A percentile compares a stretch with the other conserved stretches of the same genome.
Conservation (phyloP, 1,140 invertebrate species). For the Nixonia krombeini region DNA sequence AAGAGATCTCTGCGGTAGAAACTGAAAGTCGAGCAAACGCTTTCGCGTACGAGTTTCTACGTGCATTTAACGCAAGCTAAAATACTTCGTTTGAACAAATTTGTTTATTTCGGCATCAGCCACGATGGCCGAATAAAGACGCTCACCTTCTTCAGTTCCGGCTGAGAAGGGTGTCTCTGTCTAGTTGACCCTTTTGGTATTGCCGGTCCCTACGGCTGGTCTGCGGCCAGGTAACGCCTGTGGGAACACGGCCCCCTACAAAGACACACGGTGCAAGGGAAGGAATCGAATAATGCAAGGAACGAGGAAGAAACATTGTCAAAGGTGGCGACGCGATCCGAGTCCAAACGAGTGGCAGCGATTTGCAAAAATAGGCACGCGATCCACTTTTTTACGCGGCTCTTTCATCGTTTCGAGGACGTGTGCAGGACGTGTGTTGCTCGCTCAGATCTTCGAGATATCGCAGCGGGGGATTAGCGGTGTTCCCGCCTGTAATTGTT, state of each 20-base stretch:
- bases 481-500: conserved; percentile 11
- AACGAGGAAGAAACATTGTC: conserved; percentile 13
- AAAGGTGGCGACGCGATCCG: not conserved
- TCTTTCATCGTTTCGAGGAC: conserved; percentile 25
- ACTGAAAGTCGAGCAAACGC: too few relatives aligned
- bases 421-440: conserved; percentile 52
- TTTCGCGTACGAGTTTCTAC: too few relatives aligned
- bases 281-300: conserved; percentile 32
- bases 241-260: conserved; percentile 33
- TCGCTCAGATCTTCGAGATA: conserved; percentile 27
- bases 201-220: conserved; percentile 12
- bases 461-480: conserved; percentile 8
- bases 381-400: conserved; percentile 39
- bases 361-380: conserved; percentile 36
- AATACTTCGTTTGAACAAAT: too few relatives aligned
- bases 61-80: too few relatives aligned
- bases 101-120: not conserved
- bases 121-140: not conserved
- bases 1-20: not conserved
- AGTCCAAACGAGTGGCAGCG: conserved; percentile 9
- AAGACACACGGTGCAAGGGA: conserved; percentile 9
- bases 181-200: conserved; percentile 5
- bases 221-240: conserved; percentile 9
- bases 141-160: not conserved
- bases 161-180: not conserved